These are phyloP conservation scores for Rhamnusium bicolor DNA, from an alignment of 2,888 invertebrate species.

Conservation along the genomic window DNA sequence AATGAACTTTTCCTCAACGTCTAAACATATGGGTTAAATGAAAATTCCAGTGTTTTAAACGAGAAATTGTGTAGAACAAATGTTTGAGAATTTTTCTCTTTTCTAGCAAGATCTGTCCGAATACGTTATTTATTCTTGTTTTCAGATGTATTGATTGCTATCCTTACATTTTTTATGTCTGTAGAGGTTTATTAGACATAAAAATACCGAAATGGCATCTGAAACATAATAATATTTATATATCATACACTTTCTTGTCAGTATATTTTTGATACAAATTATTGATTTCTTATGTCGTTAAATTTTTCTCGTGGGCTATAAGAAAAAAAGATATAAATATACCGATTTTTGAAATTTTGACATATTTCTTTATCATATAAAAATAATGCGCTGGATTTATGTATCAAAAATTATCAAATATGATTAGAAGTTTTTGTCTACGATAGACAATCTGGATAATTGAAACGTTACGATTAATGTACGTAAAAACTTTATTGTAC, in stretches of 20 bases:
- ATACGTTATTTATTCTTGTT: neutral
- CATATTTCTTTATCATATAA: too few species aligned
- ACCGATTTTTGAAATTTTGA: too few species aligned
- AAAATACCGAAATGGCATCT: neutral
- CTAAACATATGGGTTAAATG: constrained; percentile 69
- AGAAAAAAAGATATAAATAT: too few species aligned
- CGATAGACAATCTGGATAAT: too few species aligned
- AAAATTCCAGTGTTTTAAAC: constrained; percentile 56
- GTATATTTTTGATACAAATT: neutral
- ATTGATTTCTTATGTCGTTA: neutral
- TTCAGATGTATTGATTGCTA: neutral
- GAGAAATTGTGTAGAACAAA: constrained; percentile 33
- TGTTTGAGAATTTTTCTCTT: constrained; percentile 11
- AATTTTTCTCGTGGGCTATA: neutral
- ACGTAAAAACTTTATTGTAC: too few species aligned
- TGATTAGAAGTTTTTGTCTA: too few species aligned
- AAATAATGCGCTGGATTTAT: too few species aligned
- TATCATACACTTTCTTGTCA: neutral
- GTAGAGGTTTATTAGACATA: neutral
- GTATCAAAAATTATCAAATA: too few species aligned
- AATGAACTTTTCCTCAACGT: constrained; percentile 70
- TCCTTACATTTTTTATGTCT: neutral
- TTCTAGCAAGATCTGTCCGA: neutral
- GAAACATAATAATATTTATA: neutral
- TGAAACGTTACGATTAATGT: too few species aligned